Evolutionary conservation across 2,113 vertebrate species (phyloP).

Genomic region (Nipponia nippon): DNA sequence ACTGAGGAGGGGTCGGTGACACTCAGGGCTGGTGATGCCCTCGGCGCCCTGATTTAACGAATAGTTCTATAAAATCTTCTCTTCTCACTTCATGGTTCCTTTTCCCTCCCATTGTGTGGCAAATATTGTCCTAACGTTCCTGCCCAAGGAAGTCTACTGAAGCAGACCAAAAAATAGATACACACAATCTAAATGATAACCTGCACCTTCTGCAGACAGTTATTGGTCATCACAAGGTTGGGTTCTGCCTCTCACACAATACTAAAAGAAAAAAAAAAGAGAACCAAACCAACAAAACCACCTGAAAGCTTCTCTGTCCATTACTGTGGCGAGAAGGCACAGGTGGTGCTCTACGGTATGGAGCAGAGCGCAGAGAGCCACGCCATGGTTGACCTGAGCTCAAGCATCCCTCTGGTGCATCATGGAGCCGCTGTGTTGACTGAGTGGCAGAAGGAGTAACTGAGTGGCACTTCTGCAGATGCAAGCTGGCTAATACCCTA

Average conservation of each 20-base stretch:
- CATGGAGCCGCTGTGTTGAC: neutral
- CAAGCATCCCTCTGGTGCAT: neutral
- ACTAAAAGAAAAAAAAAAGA: neutral
- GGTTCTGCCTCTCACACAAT: neutral
- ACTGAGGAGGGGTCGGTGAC: neutral
- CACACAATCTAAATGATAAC: neutral
- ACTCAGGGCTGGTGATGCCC: neutral
- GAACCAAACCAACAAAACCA: neutral
- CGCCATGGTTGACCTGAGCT: neutral
- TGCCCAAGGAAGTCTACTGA: neutral
- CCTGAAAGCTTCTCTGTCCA: fast-evolving
- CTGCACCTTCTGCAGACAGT: neutral
- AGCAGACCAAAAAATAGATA: neutral
- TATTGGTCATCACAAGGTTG: neutral
- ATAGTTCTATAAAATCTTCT: neutral
- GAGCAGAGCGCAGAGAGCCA: neutral
- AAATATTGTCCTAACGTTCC: neutral
- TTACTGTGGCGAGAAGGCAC: neutral
- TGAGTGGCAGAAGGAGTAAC: neutral
- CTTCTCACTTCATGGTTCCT: neutral
- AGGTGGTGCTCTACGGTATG: fast-evolving
- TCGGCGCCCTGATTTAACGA: neutral
- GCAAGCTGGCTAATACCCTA: neutral
- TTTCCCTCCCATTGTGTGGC: neutral
- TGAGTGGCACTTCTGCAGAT: neutral